Base-by-base conservation (phyloP, 2,888 invertebrate species). In the Drosophila flavopinicola region DNA sequence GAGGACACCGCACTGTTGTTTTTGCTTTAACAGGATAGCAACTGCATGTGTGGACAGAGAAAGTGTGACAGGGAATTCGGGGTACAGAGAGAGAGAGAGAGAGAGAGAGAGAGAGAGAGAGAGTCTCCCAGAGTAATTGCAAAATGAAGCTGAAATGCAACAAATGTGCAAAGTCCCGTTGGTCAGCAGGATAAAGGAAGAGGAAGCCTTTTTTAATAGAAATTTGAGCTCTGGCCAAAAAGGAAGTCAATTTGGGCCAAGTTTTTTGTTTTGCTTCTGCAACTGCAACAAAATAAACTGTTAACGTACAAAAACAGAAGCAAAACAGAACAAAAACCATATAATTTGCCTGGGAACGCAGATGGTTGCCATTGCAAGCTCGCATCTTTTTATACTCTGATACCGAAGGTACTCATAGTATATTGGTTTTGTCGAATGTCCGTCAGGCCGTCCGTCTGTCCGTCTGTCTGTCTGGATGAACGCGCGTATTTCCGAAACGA, bases 11-110 rank as follows among this genome's bases (percentile, higher is more conserved):
- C 51, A 67, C 67, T 60, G 60, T 57, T 65, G 71, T 54, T 66
- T 61, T 64, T 64, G 63, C 76, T 72, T 68, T 45, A 75, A 75
- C 85, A 85, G 85, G 85, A 78, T 60, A 63, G 56, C 48, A 37
- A 66, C 5, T 24, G 42, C 29, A 41, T 30, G 24, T 33, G 42
- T 52, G 38, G 15, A 9, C 1, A 6, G 10, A 35, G 11, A 27
- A 7, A 45, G 24, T 13, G 27, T 33, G 30, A 27, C 9, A 7
- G 10, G 7, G 1, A n/a, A n/a, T n/a, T n/a, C n/a, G 15, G 10
- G 4, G 30, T 11, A 11, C 11, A 7, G 9, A 30, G 23, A 30
- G 5, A 11, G 1, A 17, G 38, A n/a, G 39, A 11, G 32, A 23
- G 20, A 17, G 15, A 25, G 32, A 13, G 33, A 6, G 30, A 10